A percentile compares a stretch with the other conserved stretches of the same genome.
These are phyloP conservation scores for Polypterus senegalus DNA, from an alignment of 2,113 vertebrate genomes.

Conservation along the genomic window DNA sequence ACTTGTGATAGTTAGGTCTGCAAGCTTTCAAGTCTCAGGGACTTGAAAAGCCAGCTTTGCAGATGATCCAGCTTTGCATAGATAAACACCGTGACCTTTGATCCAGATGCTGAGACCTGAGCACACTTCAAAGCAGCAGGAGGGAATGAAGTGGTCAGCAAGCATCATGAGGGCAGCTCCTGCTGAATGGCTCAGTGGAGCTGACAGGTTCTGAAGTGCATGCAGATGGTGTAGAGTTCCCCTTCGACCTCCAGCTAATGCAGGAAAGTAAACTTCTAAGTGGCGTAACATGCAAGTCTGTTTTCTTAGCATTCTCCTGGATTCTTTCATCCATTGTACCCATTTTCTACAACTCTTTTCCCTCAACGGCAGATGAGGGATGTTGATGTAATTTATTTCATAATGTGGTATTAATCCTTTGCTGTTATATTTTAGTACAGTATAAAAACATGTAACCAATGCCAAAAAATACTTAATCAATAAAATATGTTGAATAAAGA, in stretches of 20 bases:
- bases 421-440: too few relatives aligned
- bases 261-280: too few relatives aligned
- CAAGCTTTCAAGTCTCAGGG: conserved; percentile 43
- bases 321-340: too few relatives aligned
- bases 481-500: too few relatives aligned
- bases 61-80: conserved; percentile 54
- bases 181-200: conserved; percentile 17
- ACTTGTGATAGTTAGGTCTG: conserved; percentile 34
- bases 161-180: conserved; percentile 36
- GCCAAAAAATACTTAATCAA: too few relatives aligned
- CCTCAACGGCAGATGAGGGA: too few relatives aligned
- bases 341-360: too few relatives aligned
- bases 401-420: too few relatives aligned
- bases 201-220: conserved; percentile 24
- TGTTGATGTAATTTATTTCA: too few relatives aligned
- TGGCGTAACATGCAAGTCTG: neutral
- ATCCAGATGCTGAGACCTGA: conserved; percentile 44
- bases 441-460: too few relatives aligned
- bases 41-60: conserved; percentile 46
- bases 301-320: neutral
- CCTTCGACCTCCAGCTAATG: too few relatives aligned
- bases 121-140: conserved; percentile 44
- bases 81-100: conserved; percentile 54
- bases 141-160: conserved; percentile 41
- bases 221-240: conserved; percentile 1